Percentiles rank a stretch among this genome's conserved stretches.
phyloP scores from a whole-genome alignment of 2,113 vertebrate species.

The Rhinolophus sinicus region DNA sequence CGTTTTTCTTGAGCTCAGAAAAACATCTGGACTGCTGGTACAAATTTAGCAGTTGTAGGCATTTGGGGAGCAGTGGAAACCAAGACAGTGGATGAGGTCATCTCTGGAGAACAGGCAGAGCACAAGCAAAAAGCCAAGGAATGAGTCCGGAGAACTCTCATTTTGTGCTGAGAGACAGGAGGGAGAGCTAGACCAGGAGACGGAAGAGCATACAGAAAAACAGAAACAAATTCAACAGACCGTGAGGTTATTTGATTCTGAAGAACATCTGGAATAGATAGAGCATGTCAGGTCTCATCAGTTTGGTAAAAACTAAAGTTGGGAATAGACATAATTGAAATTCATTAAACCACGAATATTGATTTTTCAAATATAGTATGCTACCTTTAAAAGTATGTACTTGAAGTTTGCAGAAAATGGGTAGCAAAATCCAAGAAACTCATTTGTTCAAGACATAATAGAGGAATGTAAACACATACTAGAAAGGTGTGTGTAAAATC shows the following conservation, averaged over 20 bases:
- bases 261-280: constrained; percentile 14
- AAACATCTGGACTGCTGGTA: not conserved
- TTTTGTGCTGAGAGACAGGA: not conserved
- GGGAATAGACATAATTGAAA: constrained; percentile 35
- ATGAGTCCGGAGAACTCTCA: not conserved
- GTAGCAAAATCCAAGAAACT: not conserved
- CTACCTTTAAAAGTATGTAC: not conserved
- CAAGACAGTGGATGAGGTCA: not conserved
- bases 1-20: not conserved
- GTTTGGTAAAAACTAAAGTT: constrained; percentile 34
- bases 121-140: not conserved
- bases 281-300: not conserved
- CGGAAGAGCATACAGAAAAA: not conserved
- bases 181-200: not conserved
- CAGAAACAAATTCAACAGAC: not conserved
- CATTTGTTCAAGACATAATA: not conserved
- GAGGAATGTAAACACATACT: not conserved
- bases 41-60: not conserved
- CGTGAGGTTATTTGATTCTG: not conserved
- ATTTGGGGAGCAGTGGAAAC: not conserved
- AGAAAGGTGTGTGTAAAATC: constrained; percentile 14
- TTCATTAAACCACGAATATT: not conserved
- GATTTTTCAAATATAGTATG: not conserved
- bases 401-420: not conserved
- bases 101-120: not conserved